Evolutionary conservation across 1,140 invertebrate species (phyloP).

Genomic region (Sitobion miscanthi): DNA sequence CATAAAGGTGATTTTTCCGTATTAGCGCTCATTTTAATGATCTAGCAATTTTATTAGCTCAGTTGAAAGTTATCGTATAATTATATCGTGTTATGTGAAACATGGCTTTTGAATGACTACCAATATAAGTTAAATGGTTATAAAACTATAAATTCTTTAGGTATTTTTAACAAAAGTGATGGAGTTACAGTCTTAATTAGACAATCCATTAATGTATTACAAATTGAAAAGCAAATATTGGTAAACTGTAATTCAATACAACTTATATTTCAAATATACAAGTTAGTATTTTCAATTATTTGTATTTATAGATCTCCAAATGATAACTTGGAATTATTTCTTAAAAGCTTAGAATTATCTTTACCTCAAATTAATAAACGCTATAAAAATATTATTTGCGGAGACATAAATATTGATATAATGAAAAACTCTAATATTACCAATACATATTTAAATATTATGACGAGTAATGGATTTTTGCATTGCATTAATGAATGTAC

Average conservation of each 20-base stretch:
- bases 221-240: neutral
- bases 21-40: neutral
- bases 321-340: neutral
- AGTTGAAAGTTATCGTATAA: neutral
- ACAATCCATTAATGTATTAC: neutral
- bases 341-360: neutral
- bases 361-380: neutral
- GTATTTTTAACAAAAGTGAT: slow-evolving; percentile 4
- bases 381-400: neutral
- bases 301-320: slow-evolving; percentile 9
- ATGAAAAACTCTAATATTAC: neutral
- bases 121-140: slow-evolving; percentile 21
- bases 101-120: slow-evolving; percentile 24
- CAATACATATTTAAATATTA: neutral
- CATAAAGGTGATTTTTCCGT: neutral
- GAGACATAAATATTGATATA: neutral
- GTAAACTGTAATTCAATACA: slow-evolving; percentile 24
- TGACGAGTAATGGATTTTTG: neutral
- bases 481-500: neutral
- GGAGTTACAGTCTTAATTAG: neutral
- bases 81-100: slow-evolving; percentile 5
- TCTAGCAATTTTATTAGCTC: neutral
- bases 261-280: neutral
- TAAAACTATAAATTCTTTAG: neutral
- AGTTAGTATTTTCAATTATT: neutral